Conservation (phyloP, 2,113 vertebrate species). For the Leptocoma aspasia region DNA sequence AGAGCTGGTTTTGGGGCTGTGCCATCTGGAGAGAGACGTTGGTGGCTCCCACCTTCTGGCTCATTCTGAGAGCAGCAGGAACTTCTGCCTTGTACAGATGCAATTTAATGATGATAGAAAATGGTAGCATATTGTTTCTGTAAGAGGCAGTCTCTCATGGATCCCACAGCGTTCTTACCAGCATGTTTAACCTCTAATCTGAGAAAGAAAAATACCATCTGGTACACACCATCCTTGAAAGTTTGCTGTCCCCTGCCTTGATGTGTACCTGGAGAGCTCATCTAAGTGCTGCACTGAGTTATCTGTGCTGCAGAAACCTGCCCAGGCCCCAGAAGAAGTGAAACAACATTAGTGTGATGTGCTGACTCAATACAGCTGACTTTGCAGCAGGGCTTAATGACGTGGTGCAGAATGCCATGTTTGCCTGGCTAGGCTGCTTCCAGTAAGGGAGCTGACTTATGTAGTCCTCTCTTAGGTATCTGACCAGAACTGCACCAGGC, state of each 20-base stretch:
- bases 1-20: constrained; percentile 25
- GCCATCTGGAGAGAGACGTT: constrained; percentile 38
- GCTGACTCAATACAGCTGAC: not conserved
- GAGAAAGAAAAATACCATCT: constrained; percentile 54
- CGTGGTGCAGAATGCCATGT: not conserved
- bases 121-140: constrained; percentile 63
- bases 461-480: not conserved
- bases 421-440: not conserved
- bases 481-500: not conserved
- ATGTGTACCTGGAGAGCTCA: constrained; percentile 12
- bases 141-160: constrained; percentile 52
- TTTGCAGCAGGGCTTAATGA: not conserved
- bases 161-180: constrained; percentile 29
- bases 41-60: constrained; percentile 54
- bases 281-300: not conserved
- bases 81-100: constrained; percentile 47
- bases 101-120: constrained; percentile 62
- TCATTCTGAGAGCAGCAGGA: constrained; percentile 42
- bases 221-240: constrained; percentile 41
- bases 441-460: not conserved
- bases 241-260: constrained; percentile 17
- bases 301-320: not conserved
- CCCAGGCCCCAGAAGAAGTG: not conserved
- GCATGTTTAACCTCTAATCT: constrained; percentile 61
- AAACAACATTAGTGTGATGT: not conserved